Base-by-base conservation (phyloP, 1,140 invertebrate genomes). In the Brachionus asplanchnoidis region DNA sequence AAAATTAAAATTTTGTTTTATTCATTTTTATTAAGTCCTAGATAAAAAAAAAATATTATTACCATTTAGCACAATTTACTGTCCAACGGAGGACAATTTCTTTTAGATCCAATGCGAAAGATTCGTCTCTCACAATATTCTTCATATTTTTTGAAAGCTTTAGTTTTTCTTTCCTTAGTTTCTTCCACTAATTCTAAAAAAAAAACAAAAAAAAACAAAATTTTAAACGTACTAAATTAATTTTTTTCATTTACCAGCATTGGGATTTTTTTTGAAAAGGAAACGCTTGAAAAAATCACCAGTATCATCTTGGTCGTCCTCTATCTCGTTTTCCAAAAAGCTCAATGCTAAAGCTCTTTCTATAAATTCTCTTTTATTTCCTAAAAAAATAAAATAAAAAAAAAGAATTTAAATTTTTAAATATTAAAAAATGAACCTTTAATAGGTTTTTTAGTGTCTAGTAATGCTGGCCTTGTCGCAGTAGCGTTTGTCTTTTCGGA, bases 71-170 rank as follows among this genome's bases (percentile, higher is more conserved):
- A 77, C n/a, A 77, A 14, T 77, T 77, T 77, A 14, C 20, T 77
- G 17, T 77, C 73, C 44, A 77, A 77, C 28, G 73, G 42, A 14
- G 73, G 73, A 50, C 73, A 77, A 50, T 77, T 77, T 77, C 73
- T 77, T 26, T 23, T 77, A 20, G 73, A 77, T 77, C 73, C 73
- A 26, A 77, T 77, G 20, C 73, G 42, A 9, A 77, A 77, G 0
- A 50, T 36, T 77, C 73, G 42, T 50, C 26, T 77, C 12, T 77
- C 73, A 77, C 73, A 77, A 26, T 77, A 77, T 50, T 77, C 73
- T 53, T 77, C 73, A 12, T 77, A 77, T 50, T 77, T 77, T 77
- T 77, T 26, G 26, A 77, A 77, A 12, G 73, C 73, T 77, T 77
- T 77, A 23, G 26, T n/a, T 28, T 36, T 77, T 77, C 73, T 77